phyloP scores from a whole-genome alignment of 2,113 vertebrate species.

The Alouatta palliata region DNA sequence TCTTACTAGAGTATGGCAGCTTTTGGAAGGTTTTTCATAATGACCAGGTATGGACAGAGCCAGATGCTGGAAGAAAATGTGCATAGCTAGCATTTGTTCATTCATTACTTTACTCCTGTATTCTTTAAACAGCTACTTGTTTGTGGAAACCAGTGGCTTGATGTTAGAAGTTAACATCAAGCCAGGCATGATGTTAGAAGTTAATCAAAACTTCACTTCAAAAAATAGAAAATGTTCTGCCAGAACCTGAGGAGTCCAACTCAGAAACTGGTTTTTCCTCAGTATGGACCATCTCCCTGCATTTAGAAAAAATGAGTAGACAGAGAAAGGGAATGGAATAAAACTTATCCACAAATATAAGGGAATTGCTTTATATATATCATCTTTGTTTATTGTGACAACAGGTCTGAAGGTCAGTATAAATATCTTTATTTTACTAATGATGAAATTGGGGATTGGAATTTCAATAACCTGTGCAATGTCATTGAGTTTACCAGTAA shows the following conservation, averaged over 20 bases:
- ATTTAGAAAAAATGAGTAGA: not conserved
- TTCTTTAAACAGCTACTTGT: not conserved
- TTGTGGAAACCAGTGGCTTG: not conserved
- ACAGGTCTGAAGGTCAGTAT: not conserved
- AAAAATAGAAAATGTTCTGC: not conserved
- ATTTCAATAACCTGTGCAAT: not conserved
- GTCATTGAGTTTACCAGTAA: not conserved
- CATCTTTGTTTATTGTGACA: not conserved
- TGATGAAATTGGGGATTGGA: not conserved
- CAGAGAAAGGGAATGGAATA: not conserved
- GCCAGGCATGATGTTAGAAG: not conserved
- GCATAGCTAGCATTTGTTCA: not conserved
- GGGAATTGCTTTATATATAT: not conserved
- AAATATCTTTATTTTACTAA: not conserved
- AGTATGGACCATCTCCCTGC: not conserved
- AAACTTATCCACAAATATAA: not conserved
- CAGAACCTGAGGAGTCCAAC: not conserved
- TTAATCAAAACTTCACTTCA: not conserved
- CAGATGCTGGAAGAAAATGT: not conserved
- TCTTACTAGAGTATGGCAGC: not conserved
- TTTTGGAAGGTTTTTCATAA: not conserved
- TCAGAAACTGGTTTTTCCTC: not conserved
- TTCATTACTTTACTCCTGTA: fast-evolving
- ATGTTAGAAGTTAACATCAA: not conserved
- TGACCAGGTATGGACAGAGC: not conserved